Evolutionary conservation across 53 echinoderm and acorn worm species (phyloP).

Genomic region (Paracentrotus lividus): DNA sequence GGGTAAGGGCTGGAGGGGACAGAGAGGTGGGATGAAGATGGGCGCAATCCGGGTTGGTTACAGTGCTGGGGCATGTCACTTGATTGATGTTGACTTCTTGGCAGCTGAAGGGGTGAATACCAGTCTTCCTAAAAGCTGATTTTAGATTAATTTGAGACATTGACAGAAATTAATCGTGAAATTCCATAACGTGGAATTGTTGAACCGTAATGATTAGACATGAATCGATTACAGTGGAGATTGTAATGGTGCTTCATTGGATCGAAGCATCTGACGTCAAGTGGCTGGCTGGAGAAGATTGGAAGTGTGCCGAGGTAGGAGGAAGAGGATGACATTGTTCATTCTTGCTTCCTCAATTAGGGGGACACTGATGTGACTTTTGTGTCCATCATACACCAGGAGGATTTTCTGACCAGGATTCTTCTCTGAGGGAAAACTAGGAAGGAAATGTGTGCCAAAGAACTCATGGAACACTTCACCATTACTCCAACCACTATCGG

Average conservation of each 20-base stretch:
- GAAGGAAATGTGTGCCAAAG: background rate
- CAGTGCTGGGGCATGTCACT: background rate
- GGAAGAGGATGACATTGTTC: background rate
- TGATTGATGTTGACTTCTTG: background rate
- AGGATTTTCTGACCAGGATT: background rate
- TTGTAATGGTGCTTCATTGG: constrained; percentile 30
- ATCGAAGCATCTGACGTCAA: background rate
- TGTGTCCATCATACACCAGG: constrained; percentile 1
- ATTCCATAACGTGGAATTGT: background rate
- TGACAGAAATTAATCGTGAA: background rate
- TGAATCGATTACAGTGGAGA: background rate
- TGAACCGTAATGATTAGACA: background rate
- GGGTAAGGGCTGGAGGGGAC: too few relatives aligned
- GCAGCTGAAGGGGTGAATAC: background rate
- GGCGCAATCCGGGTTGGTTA: too few relatives aligned
- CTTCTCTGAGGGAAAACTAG: background rate
- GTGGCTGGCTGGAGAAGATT: background rate
- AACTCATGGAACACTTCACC: background rate
- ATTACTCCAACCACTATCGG: constrained; percentile 31
- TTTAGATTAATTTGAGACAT: background rate
- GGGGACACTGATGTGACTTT: background rate
- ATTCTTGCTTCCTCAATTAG: constrained; percentile 6
- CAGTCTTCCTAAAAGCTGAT: background rate
- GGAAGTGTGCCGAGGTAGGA: background rate
- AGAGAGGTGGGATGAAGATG: too few relatives aligned